These are phyloP conservation scores for Metaphire vulgaris DNA, from an alignment of 1,140 invertebrate genomes.

Conservation along the genomic window DNA sequence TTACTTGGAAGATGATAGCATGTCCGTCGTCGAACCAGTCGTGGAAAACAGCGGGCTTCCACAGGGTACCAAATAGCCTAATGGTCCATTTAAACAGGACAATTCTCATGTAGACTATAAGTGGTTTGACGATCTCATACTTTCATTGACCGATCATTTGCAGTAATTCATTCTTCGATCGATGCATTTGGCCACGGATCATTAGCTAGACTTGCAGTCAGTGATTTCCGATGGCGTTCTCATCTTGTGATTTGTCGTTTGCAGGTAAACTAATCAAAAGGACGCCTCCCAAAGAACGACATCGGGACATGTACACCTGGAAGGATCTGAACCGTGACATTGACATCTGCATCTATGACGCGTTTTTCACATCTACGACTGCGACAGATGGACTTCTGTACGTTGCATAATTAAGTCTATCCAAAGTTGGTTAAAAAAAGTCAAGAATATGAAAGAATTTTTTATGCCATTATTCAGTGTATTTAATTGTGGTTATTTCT, in stretches of 20 bases:
- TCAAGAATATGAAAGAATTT: too few relatives aligned
- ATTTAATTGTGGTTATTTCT: too few relatives aligned
- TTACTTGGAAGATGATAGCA: slow-evolving; percentile 77
- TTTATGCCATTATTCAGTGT: too few relatives aligned
- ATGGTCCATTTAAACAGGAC: too few relatives aligned
- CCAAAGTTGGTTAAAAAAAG: too few relatives aligned
- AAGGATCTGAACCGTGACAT: slow-evolving; percentile 75
- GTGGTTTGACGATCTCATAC: neutral
- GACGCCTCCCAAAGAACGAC: slow-evolving; percentile 66
- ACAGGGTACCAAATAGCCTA: slow-evolving; percentile 46
- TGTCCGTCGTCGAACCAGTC: slow-evolving; percentile 69
- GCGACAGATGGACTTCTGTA: slow-evolving; percentile 72
- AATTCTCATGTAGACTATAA: neutral
- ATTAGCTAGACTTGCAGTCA: neutral
- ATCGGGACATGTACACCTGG: slow-evolving; percentile 64
- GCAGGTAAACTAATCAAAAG: slow-evolving; percentile 69
- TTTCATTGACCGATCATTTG: neutral
- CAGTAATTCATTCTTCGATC: neutral
- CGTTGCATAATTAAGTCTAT: too few relatives aligned
- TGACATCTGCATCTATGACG: slow-evolving; percentile 72
- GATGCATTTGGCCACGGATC: neutral
- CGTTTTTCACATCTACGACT: slow-evolving; percentile 68
- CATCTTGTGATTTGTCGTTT: slow-evolving; percentile 25
- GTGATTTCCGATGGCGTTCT: too few relatives aligned
- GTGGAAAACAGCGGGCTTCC: slow-evolving; percentile 62